Percentiles rank a stretch among this genome's conserved stretches.
Conservation (phyloP, 2,797 vertebrate species). For the Echeneis naucrates region DNA sequence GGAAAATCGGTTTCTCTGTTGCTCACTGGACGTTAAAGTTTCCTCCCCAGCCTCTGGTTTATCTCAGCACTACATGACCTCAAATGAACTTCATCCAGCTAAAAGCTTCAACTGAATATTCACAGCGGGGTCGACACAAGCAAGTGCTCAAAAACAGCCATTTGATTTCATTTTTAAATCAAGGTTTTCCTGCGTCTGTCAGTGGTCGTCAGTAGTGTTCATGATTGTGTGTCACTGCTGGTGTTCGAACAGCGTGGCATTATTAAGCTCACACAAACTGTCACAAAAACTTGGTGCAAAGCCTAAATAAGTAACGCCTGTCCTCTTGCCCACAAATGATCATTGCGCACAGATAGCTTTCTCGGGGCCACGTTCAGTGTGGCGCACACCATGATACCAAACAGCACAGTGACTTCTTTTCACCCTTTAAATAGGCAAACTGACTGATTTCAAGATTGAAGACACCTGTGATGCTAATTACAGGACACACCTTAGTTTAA, state of each 20-base stretch:
- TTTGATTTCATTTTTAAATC: constrained; percentile 7
- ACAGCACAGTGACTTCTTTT: no score
- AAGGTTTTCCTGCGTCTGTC: neutral
- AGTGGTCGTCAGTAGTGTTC: neutral
- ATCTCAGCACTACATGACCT: neutral
- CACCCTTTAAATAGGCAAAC: no score
- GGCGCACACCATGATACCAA: no score
- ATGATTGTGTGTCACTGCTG: neutral
- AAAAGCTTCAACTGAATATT: neutral
- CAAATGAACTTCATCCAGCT: neutral
- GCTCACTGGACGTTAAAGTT: neutral
- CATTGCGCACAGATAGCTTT: no score
- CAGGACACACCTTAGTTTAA: no score
- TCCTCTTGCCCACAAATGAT: neutral
- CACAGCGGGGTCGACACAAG: neutral
- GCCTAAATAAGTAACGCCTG: constrained; percentile 1
- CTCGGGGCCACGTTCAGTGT: no score
- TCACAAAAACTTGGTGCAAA: neutral
- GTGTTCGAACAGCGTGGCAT: neutral
- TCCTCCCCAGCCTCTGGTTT: neutral
- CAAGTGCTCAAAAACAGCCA: constrained; percentile 4
- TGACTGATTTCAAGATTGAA: no score
- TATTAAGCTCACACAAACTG: neutral
- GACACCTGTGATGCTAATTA: no score
- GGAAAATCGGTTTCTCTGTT: neutral